Evolutionary conservation across 2,797 vertebrate genomes (phyloP), one percentile per base, ranked within the genome.

Genomic region (Paratrypauchen microcephalus): DNA sequence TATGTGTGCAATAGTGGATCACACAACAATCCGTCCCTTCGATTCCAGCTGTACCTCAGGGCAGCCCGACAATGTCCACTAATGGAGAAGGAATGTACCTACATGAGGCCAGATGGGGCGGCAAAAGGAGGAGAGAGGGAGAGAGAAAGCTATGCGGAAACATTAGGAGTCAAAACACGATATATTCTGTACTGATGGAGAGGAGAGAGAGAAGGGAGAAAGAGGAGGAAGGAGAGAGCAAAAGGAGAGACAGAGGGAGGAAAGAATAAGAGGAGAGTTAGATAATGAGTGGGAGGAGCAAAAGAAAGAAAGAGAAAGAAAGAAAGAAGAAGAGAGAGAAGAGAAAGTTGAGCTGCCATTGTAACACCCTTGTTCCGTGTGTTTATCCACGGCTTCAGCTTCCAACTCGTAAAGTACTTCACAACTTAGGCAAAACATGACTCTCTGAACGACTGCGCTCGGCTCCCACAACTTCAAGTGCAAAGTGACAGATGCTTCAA

Each of bases 41-140:
- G 73, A 26, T 81, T 80, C 68, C 64, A 74, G 65, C 73, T 70
- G 47, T 60, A 69, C 80, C 76, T 79, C 57, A 58, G 21, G 69
- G 74, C 67, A 72, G 72, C 19, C 65, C 69, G 76, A 77, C 78
- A 75, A 74, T 78, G 77, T 77, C 80, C 74, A 77, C 82, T 90
- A 87, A 90, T 88, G 85, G 87, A 86, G 77, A 86, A 88, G 81
- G 79, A 84, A 72, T 89, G 87, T 85, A 85, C 79, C 76, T 75
- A 68, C 73, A 73, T 60, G 32, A 71, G 75, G 71, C 71, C 85
- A 86, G 84, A 80, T 76, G 83, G 84, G 77, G 73, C 69, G 26
- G 4, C 74, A 52, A 64, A 30, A 71, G 30, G 41, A 60, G 28
- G 58, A 68, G 67, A 55, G 70, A n/a, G 50, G 26, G 58, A 67